Evolutionary conservation across 2,113 vertebrate genomes (phyloP).

Genomic region (Centropristis striata): DNA sequence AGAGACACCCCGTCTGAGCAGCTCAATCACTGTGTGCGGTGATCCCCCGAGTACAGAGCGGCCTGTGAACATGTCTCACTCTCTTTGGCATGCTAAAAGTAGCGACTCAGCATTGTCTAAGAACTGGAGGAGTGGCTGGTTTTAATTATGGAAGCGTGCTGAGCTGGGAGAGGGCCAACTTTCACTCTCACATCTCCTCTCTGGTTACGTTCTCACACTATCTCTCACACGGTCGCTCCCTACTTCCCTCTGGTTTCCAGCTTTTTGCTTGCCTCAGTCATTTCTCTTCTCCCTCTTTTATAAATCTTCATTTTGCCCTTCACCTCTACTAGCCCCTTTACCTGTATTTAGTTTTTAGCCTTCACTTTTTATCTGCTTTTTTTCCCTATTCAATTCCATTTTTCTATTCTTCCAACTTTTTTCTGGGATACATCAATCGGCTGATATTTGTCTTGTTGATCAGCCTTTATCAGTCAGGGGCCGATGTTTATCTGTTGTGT

Average conservation of each 20-base stretch:
- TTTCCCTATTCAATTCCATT: not conserved
- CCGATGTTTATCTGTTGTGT: too few species aligned
- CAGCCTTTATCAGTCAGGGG: too few species aligned
- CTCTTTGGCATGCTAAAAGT: slow-evolving; percentile 42
- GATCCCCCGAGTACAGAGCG: slow-evolving; percentile 54
- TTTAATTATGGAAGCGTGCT: slow-evolving; percentile 72
- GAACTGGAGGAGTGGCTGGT: slow-evolving; percentile 42
- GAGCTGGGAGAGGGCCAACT: slow-evolving; percentile 47
- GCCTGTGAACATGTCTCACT: slow-evolving; percentile 34
- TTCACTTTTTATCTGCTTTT: fast-evolving
- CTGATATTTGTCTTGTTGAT: too few species aligned
- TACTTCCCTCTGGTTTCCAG: not conserved
- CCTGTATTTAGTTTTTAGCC: not conserved
- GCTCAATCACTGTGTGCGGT: slow-evolving; percentile 27
- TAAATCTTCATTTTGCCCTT: not conserved
- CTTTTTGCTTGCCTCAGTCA: not conserved
- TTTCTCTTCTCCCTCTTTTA: not conserved
- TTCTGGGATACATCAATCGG: too few species aligned
- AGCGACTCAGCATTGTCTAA: slow-evolving; percentile 63
- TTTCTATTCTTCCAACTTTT: not conserved
- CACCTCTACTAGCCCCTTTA: not conserved
- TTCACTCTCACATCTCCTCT: slow-evolving; percentile 45
- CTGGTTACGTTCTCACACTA: slow-evolving; percentile 27
- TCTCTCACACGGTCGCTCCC: not conserved
- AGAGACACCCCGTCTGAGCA: slow-evolving; percentile 6